phyloP scores from a whole-genome alignment of 2,888 invertebrate genomes.

The Ochlodes sylvanus region DNA sequence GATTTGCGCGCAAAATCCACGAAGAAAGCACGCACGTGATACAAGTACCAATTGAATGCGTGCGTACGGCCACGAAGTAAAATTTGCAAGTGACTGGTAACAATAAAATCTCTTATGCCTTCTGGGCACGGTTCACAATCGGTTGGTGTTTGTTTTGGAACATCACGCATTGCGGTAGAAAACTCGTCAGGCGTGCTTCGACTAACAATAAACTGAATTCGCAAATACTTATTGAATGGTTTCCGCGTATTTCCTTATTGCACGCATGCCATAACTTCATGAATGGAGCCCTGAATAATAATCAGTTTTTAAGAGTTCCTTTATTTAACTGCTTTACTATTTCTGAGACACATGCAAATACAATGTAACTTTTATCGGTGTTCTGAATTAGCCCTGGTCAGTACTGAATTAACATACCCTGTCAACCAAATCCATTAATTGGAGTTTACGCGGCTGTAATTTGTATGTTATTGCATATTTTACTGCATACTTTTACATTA shows the following conservation, averaged over 20 bases:
- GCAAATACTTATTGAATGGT: constrained; percentile 74
- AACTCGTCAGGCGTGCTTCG: constrained; percentile 72
- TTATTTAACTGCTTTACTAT: constrained; percentile 41
- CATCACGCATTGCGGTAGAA: constrained; percentile 63
- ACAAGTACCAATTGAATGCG: constrained; percentile 65
- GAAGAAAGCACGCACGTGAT: constrained; percentile 82
- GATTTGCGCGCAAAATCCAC: constrained; percentile 81
- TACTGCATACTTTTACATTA: constrained; percentile 36
- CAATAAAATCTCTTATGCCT: constrained; percentile 51
- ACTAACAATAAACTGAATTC: constrained; percentile 71
- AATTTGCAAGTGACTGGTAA: constrained; percentile 44
- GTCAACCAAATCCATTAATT: constrained; percentile 36
- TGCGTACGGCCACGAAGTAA: constrained; percentile 51
- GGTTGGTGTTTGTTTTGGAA: constrained; percentile 51
- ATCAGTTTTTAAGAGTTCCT: constrained; percentile 54
- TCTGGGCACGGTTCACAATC: constrained; percentile 59
- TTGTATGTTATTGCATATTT: constrained; percentile 31
- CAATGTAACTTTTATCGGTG: constrained; percentile 26
- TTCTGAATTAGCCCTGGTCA: constrained; percentile 36
- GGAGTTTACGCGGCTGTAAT: constrained; percentile 38
- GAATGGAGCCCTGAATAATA: constrained; percentile 76
- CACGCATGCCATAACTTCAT: constrained; percentile 66
- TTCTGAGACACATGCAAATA: constrained; percentile 34
- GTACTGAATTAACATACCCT: constrained; percentile 40
- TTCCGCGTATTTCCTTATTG: constrained; percentile 83